Percentiles rank a stretch among this genome's conserved stretches.
Evolutionary conservation across 1,140 invertebrate species (phyloP).

Genomic region (Lethrus apterus): DNA sequence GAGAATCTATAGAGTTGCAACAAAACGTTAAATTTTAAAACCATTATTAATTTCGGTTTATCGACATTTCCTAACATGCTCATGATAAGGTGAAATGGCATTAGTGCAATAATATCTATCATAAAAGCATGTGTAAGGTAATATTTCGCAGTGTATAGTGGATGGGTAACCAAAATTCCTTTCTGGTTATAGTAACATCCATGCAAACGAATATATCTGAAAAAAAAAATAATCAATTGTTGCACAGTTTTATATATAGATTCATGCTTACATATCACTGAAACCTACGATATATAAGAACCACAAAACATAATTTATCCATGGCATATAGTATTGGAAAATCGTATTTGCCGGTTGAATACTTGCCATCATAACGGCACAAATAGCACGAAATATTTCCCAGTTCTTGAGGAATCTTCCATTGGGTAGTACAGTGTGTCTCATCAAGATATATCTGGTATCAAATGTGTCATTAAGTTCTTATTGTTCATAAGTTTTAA

Average conservation of each 20-base stretch:
- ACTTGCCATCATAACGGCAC: slow-evolving; percentile 35
- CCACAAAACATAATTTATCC: neutral
- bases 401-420: slow-evolving; percentile 29
- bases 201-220: slow-evolving; percentile 40
- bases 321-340: slow-evolving; percentile 6
- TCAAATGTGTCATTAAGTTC: too few species aligned
- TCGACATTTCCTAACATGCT: neutral
- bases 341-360: slow-evolving; percentile 26
- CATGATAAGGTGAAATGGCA: slow-evolving; percentile 3
- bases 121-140: slow-evolving; percentile 10
- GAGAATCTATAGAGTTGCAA: slow-evolving; percentile 10
- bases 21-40: slow-evolving; percentile 7
- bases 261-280: slow-evolving; percentile 5
- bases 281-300: slow-evolving; percentile 29
- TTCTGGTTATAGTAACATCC: slow-evolving; percentile 41
- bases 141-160: slow-evolving; percentile 26
- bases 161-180: slow-evolving; percentile 42
- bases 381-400: slow-evolving; percentile 35
- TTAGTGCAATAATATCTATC: neutral
- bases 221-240: slow-evolving; percentile 36
- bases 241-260: slow-evolving; percentile 32
- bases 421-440: slow-evolving; percentile 16
- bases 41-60: neutral
- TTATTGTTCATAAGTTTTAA: too few species aligned
- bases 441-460: slow-evolving; percentile 16